Conservation (phyloP, 2,113 vertebrate species). For the Anarrhichthys ocellatus region DNA sequence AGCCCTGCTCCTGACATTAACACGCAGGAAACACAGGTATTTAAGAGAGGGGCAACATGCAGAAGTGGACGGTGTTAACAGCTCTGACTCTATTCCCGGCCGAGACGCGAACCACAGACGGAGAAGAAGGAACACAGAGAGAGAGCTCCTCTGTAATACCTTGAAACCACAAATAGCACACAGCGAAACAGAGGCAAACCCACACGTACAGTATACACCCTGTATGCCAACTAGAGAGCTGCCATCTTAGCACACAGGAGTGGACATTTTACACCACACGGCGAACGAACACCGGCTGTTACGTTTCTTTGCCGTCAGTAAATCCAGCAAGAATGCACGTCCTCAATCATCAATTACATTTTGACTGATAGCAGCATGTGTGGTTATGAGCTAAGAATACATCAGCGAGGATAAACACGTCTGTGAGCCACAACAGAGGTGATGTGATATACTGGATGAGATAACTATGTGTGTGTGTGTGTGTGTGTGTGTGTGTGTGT, state of each 20-base stretch:
- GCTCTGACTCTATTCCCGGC: background rate
- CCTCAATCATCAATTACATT: slow-evolving; percentile 59
- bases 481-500: background rate
- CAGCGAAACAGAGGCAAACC: slow-evolving; percentile 20
- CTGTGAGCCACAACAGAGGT: slow-evolving; percentile 41
- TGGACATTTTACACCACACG: background rate
- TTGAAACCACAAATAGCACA: slow-evolving; percentile 65
- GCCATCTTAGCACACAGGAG: background rate
- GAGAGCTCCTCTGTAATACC: slow-evolving; percentile 67
- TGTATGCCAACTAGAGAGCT: slow-evolving; percentile 1
- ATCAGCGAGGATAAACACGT: slow-evolving; percentile 48
- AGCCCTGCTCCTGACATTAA: background rate
- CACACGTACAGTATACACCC: slow-evolving; percentile 7
- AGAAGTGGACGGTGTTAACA: slow-evolving; percentile 1
- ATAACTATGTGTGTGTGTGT: slow-evolving; percentile 6
- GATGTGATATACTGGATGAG: slow-evolving; percentile 45
- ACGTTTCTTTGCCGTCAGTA: slow-evolving; percentile 13
- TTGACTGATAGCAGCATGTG: slow-evolving; percentile 74
- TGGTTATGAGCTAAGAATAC: slow-evolving; percentile 71
- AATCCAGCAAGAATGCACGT: slow-evolving; percentile 46
- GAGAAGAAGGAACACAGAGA: slow-evolving; percentile 30
- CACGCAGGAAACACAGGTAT: slow-evolving; percentile 11
- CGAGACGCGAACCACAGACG: slow-evolving; percentile 8
- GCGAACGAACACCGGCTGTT: background rate
- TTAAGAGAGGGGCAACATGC: background rate